Evolutionary conservation across 2,888 invertebrate species (phyloP).

Genomic region (Dolichomitus sp.): DNA sequence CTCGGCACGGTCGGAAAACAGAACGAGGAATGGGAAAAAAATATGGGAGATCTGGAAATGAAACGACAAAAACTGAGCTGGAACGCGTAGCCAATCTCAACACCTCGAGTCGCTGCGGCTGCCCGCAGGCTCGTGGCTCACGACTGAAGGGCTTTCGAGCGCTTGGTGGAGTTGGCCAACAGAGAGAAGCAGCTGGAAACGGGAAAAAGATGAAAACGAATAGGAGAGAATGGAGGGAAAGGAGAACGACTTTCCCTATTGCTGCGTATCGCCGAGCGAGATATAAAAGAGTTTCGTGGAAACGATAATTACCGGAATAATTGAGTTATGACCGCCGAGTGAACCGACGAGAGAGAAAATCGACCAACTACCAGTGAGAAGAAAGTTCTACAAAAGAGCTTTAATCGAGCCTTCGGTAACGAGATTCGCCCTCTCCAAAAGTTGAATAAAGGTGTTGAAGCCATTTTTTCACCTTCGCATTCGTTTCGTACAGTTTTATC

Average conservation of each 20-base stretch:
- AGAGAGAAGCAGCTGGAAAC: conserved; percentile 48
- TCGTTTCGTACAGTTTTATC: not conserved
- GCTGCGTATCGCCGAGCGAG: conserved; percentile 28
- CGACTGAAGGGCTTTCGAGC: conserved; percentile 66
- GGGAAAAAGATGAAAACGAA: conserved; percentile 25
- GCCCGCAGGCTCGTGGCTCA: conserved; percentile 17
- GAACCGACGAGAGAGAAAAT: conserved; percentile 33
- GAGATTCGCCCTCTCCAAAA: conserved; percentile 48
- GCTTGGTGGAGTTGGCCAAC: conserved; percentile 59
- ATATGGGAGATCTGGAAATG: conserved; percentile 31
- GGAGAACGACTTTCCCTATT: conserved; percentile 20
- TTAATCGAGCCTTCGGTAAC: conserved; percentile 58
- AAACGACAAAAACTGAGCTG: conserved; percentile 7
- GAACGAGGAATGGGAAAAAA: conserved; percentile 23
- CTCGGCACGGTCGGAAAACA: conserved; percentile 12
- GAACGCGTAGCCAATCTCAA: conserved; percentile 44
- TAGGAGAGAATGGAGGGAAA: conserved; percentile 12
- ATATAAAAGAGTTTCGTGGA: conserved; percentile 49
- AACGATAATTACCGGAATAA: conserved; percentile 65
- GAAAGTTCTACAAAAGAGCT: conserved; percentile 39
- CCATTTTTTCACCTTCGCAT: conserved; percentile 17
- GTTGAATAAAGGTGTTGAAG: conserved; percentile 55
- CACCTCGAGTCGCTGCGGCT: conserved; percentile 14
- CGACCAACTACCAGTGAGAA: conserved; percentile 15
- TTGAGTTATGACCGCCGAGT: conserved; percentile 59